Percentiles rank a stretch among this genome's conserved stretches.
Conservation (phyloP, 2,797 vertebrate genomes). For the Pachyuromys duprasi region DNA sequence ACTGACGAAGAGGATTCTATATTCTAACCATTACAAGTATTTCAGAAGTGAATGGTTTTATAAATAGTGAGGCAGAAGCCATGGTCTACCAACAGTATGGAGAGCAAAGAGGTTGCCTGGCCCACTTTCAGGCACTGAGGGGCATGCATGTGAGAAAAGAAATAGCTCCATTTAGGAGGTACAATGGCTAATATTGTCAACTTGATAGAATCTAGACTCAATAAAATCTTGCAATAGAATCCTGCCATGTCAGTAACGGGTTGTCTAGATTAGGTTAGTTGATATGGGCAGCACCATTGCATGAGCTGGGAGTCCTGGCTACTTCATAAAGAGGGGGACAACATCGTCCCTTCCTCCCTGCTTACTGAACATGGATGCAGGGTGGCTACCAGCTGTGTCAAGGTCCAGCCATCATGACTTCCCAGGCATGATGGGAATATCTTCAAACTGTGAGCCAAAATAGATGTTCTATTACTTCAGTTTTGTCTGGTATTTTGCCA, state of each 20-base stretch:
- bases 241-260: neutral
- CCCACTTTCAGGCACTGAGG: neutral
- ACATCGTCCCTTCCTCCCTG: neutral
- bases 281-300: neutral
- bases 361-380: neutral
- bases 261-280: neutral
- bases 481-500: neutral
- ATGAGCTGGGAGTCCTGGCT: neutral
- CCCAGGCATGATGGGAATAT: neutral
- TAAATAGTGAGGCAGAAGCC: neutral
- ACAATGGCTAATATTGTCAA: neutral
- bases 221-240: neutral
- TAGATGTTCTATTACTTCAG: neutral
- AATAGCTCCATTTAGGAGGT: neutral
- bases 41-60: neutral
- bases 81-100: neutral
- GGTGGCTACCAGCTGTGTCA: neutral
- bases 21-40: neutral
- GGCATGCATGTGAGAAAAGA: neutral
- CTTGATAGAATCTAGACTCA: neutral
- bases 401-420: neutral
- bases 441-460: neutral
- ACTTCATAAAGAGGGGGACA: neutral
- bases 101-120: neutral
- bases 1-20: neutral